Evolutionary conservation across 2,888 invertebrate species (phyloP).

Genomic region (Thera britannica): DNA sequence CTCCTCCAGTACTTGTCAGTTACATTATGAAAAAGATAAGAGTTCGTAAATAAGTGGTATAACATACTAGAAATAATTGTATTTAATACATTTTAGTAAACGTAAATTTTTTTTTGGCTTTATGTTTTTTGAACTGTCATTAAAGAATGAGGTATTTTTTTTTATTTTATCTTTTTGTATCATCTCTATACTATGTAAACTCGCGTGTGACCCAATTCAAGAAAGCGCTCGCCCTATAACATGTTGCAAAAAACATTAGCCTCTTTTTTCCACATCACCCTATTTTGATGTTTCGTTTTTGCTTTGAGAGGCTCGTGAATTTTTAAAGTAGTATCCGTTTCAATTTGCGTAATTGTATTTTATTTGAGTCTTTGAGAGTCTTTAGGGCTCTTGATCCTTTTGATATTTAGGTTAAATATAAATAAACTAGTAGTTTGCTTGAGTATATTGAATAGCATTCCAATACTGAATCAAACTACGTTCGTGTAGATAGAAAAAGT

Average conservation of each 20-base stretch:
- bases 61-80: too few species aligned
- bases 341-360: conserved; percentile 30
- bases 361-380: conserved; percentile 3
- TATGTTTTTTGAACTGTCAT: too few species aligned
- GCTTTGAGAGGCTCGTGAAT: conserved; percentile 31
- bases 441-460: too few species aligned
- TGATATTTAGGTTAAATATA: background rate
- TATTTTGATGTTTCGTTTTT: conserved; percentile 41
- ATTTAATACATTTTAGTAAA: too few species aligned
- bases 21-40: too few species aligned
- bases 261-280: conserved; percentile 38
- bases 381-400: background rate
- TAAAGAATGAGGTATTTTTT: too few species aligned
- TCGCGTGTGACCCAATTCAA: conserved; percentile 55
- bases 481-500: too few species aligned
- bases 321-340: conserved; percentile 29
- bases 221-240: conserved; percentile 56
- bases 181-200: conserved; percentile 7
- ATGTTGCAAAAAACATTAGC: conserved; percentile 52
- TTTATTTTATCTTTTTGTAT: too few species aligned
- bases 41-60: too few species aligned
- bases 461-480: too few species aligned
- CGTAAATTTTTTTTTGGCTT: too few species aligned
- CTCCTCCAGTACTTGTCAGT: too few species aligned
- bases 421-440: background rate